phyloP scores from a whole-genome alignment of 2,888 invertebrate genomes.

The Chaetoderma sp. region DNA sequence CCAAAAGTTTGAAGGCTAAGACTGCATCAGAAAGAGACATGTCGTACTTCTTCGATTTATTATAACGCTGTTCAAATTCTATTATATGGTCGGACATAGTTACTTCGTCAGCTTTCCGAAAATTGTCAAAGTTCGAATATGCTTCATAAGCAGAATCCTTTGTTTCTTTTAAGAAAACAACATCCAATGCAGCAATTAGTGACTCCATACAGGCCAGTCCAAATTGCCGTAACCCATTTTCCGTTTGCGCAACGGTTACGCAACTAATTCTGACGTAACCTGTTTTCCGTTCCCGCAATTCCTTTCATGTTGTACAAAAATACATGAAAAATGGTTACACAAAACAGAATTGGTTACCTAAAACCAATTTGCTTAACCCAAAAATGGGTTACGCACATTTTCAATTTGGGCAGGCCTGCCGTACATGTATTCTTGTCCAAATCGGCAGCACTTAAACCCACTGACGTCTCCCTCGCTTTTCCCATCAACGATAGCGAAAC shows the following conservation, averaged over 20 bases:
- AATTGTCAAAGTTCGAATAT: not conserved
- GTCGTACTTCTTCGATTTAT: not conserved
- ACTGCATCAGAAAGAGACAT: constrained; percentile 5
- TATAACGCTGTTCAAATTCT: constrained; percentile 1
- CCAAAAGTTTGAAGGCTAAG: not conserved
- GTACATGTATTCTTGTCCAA: not conserved
- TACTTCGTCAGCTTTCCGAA: not conserved
- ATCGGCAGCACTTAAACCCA: not conserved
- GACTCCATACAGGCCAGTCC: too few species aligned
- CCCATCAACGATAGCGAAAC: constrained; percentile 3
- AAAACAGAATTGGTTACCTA: too few species aligned
- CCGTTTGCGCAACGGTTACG: too few species aligned
- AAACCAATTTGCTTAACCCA: too few species aligned
- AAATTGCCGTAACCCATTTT: too few species aligned
- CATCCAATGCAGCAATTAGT: not conserved
- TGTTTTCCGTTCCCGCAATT: too few species aligned
- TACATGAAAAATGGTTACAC: too few species aligned
- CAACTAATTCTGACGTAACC: too few species aligned
- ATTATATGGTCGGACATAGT: constrained; percentile 4
- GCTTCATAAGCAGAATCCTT: not conserved
- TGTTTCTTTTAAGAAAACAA: not conserved
- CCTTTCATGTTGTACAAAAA: too few species aligned
- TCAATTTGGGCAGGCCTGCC: too few species aligned
- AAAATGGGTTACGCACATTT: too few species aligned
- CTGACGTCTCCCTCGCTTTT: not conserved